phyloP scores from a whole-genome alignment of 1,140 invertebrate genomes.

The Linepithema humile region DNA sequence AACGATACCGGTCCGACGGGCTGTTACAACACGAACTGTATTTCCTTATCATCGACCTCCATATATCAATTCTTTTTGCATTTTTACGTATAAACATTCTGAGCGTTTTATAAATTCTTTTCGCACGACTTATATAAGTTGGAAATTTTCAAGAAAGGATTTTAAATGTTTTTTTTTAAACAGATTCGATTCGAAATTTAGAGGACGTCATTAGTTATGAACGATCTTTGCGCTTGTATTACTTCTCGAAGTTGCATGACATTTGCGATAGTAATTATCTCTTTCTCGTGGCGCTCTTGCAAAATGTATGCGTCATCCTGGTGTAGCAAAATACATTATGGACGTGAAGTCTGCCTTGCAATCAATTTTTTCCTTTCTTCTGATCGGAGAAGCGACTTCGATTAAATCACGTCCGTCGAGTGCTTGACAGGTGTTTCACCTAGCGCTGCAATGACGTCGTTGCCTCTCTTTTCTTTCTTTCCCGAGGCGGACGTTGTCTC shows the following conservation, averaged over 20 bases:
- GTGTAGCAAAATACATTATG: too few species aligned
- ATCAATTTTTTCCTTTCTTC: slow-evolving; percentile 23
- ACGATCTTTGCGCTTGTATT: neutral
- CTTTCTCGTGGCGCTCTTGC: neutral
- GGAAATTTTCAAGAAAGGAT: neutral
- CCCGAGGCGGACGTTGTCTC: neutral
- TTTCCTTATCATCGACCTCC: neutral
- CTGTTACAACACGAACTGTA: neutral
- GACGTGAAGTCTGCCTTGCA: neutral
- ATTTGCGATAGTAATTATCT: neutral
- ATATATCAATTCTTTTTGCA: neutral
- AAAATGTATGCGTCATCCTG: neutral
- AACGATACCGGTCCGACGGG: neutral
- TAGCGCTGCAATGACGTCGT: neutral
- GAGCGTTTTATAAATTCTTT: neutral
- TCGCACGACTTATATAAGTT: neutral
- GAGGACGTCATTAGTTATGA: neutral
- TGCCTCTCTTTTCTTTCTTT: neutral
- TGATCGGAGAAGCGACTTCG: slow-evolving; percentile 29
- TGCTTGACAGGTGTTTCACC: slow-evolving; percentile 7
- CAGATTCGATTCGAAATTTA: neutral
- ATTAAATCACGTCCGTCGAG: slow-evolving; percentile 28
- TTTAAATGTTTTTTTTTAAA: too few species aligned
- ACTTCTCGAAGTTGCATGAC: neutral
- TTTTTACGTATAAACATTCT: neutral